Percentiles rank a stretch among this genome's conserved stretches.
phyloP scores from a whole-genome alignment of 2,113 vertebrate species.

The Ictidomys tridecemlineatus region DNA sequence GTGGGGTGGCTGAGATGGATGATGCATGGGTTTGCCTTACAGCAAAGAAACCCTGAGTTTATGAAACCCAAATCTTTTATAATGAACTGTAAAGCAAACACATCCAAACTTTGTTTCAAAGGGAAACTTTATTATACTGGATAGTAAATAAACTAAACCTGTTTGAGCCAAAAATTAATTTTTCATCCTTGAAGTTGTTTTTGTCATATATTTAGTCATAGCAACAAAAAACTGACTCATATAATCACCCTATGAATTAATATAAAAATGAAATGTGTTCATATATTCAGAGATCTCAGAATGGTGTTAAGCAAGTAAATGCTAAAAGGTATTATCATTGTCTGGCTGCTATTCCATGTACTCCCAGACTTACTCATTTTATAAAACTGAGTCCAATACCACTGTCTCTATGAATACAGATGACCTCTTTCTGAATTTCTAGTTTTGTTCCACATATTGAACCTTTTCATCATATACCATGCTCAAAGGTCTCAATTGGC shows the following conservation, averaged over 20 bases:
- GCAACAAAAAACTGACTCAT: too few relatives aligned
- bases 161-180: too few relatives aligned
- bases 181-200: too few relatives aligned
- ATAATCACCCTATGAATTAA: conserved; percentile 12
- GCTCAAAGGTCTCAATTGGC: not conserved
- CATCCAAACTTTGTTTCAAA: not conserved
- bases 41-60: not conserved
- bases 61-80: conserved; percentile 17
- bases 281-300: not conserved
- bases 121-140: not conserved
- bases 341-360: not conserved
- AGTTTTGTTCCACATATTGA: not conserved
- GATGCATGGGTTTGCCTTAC: not conserved
- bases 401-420: not conserved
- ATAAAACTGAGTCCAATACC: not conserved
- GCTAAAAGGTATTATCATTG: not conserved
- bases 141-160: not conserved
- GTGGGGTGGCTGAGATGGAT: not conserved
- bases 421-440: not conserved
- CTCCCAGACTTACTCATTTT: not conserved
- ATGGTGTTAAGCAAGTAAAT: not conserved
- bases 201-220: too few relatives aligned
- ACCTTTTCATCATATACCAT: not conserved
- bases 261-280: not conserved
- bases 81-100: not conserved